Evolutionary conservation across 2,113 vertebrate genomes (phyloP).

Genomic region (Pelecanus crispus): DNA sequence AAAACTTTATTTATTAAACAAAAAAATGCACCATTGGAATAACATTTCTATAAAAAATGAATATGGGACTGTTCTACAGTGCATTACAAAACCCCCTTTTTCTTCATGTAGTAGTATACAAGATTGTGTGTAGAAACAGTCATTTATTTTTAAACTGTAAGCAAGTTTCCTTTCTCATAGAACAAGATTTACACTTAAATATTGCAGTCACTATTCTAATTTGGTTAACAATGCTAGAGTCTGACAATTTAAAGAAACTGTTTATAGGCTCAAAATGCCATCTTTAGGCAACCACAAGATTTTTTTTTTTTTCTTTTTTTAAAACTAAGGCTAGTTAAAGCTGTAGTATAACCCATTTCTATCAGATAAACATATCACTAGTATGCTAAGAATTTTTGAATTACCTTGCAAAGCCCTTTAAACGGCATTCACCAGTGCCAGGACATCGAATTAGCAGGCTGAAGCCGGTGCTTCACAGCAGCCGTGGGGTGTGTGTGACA

Average conservation of each 20-base stretch:
- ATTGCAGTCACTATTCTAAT: conserved; percentile 87
- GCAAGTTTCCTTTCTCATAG: conserved; percentile 73
- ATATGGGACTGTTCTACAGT: conserved; percentile 91
- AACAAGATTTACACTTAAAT: conserved; percentile 86
- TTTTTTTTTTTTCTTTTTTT: neutral
- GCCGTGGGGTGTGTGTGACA: neutral
- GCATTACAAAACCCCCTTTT: conserved; percentile 87
- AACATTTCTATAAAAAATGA: conserved; percentile 96
- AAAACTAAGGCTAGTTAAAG: conserved; percentile 72
- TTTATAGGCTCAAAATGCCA: conserved; percentile 71
- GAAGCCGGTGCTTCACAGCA: neutral
- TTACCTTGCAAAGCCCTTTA: conserved; percentile 58
- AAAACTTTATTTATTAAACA: conserved; percentile 98
- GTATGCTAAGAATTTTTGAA: conserved; percentile 21
- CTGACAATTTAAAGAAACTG: conserved; percentile 76
- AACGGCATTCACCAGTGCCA: neutral
- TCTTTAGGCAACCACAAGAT: conserved; percentile 59
- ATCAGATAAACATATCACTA: conserved; percentile 57
- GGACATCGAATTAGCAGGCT: neutral
- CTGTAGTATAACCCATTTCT: conserved; percentile 69
- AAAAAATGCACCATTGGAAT: conserved; percentile 93
- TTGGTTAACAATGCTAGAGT: conserved; percentile 85
- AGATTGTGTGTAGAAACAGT: conserved; percentile 89
- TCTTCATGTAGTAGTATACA: conserved; percentile 82
- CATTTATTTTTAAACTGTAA: conserved; percentile 72